These are phyloP conservation scores for Pheucticus melanocephalus DNA, from an alignment of 2,113 vertebrate genomes.

Conservation along the genomic window DNA sequence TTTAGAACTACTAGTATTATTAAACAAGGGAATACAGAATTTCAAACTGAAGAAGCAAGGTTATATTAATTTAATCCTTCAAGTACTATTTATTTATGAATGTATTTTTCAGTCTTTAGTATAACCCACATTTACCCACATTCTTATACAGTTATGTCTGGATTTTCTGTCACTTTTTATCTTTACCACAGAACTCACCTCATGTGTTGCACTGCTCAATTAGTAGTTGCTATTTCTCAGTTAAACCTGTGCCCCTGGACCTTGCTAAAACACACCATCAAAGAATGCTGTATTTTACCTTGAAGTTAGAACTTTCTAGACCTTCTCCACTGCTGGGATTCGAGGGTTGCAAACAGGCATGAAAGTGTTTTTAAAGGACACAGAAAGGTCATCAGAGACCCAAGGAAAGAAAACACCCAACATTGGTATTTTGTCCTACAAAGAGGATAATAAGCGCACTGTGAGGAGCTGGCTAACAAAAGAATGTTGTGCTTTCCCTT, in stretches of 20 bases:
- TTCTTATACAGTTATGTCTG: background rate
- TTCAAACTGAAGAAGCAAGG: background rate
- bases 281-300: background rate
- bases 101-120: background rate
- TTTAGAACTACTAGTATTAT: background rate
- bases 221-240: background rate
- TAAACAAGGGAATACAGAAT: background rate
- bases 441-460: rapidly evolving
- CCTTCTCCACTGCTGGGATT: background rate
- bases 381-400: background rate
- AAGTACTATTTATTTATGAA: background rate
- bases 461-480: background rate
- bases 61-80: background rate
- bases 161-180: background rate
- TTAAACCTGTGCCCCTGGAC: background rate
- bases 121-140: background rate
- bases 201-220: background rate
- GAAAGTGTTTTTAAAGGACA: background rate
- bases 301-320: background rate
- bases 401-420: background rate
- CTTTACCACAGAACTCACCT: background rate
- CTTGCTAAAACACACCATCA: background rate
- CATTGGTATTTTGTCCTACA: background rate
- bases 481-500: background rate
- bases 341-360: background rate